phyloP scores from a whole-genome alignment of 2,113 vertebrate species.

The Grallaria varia region DNA sequence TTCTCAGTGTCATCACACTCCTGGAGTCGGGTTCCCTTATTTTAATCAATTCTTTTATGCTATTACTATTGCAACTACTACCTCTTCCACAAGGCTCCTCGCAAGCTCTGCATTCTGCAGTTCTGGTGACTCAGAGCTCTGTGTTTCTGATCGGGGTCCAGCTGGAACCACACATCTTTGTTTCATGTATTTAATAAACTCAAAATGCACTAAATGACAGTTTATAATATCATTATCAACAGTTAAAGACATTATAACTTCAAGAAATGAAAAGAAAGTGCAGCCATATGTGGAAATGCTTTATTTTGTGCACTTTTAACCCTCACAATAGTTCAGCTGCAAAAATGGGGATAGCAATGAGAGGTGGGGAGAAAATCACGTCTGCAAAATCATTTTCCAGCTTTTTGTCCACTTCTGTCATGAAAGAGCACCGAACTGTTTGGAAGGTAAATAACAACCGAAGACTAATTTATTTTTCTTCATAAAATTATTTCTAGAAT shows the following conservation, averaged over 20 bases:
- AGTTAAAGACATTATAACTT: constrained; percentile 82
- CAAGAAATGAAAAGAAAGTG: constrained; percentile 80
- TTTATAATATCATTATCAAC: constrained; percentile 85
- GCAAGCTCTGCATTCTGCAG: not conserved
- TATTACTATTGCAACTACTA: not conserved
- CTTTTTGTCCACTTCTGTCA: constrained; percentile 45
- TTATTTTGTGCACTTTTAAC: constrained; percentile 78
- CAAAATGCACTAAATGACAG: constrained; percentile 79
- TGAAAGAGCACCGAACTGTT: constrained; percentile 57
- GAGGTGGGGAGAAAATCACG: constrained; percentile 21
- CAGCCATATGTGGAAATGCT: constrained; percentile 79
- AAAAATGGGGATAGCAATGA: constrained; percentile 30
- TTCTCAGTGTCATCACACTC: not conserved
- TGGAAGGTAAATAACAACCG: constrained; percentile 73
- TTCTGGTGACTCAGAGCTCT: not conserved
- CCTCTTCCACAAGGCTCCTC: not conserved
- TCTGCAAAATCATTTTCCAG: constrained; percentile 66
- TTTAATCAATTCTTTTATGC: not conserved
- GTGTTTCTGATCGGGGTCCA: constrained; percentile 63
- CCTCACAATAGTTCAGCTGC: constrained; percentile 57
- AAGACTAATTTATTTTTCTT: constrained; percentile 70
- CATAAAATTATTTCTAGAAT: constrained; percentile 73
- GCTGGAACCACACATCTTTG: constrained; percentile 62
- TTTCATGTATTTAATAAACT: constrained; percentile 74
- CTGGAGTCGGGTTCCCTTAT: not conserved